These are phyloP conservation scores for Coturnix japonica DNA, from an alignment of 2,113 vertebrate species.

Conservation along the genomic window DNA sequence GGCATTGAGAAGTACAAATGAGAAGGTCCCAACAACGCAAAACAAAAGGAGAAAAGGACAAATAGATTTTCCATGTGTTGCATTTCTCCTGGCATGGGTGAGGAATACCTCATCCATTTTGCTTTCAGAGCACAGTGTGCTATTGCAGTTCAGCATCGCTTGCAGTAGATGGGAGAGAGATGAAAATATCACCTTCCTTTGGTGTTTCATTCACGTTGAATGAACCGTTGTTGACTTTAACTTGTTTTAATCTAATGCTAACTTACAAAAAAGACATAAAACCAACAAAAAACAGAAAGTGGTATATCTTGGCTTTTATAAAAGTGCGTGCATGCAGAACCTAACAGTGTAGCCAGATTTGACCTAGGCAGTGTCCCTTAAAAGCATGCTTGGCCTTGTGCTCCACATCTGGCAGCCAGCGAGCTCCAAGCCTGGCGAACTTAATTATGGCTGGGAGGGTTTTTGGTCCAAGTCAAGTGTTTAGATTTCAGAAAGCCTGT, in stretches of 20 bases:
- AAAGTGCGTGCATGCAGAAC: not conserved
- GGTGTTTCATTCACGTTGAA: not conserved
- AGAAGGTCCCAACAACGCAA: accelerated
- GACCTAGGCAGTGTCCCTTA: not conserved
- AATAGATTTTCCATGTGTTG: not conserved
- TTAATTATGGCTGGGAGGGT: not conserved
- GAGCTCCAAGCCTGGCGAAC: not conserved
- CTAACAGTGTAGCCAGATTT: not conserved
- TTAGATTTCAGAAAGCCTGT: not conserved
- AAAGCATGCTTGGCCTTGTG: not conserved
- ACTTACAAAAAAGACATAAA: too few species aligned
- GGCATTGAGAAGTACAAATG: not conserved
- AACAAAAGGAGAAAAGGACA: not conserved
- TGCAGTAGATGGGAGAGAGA: not conserved
- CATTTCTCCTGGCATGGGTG: not conserved
- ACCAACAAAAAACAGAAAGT: not conserved
- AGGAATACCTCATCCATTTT: not conserved
- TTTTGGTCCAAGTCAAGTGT: not conserved
- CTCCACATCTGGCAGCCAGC: not conserved
- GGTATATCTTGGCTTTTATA: not conserved
- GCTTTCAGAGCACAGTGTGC: not conserved
- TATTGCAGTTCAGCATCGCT: not conserved
- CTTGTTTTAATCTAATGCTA: not conserved
- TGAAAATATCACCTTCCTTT: not conserved
- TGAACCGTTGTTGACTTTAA: not conserved